These are phyloP conservation scores for Puma concolor DNA, from an alignment of 2,113 vertebrate species.

Conservation along the genomic window DNA sequence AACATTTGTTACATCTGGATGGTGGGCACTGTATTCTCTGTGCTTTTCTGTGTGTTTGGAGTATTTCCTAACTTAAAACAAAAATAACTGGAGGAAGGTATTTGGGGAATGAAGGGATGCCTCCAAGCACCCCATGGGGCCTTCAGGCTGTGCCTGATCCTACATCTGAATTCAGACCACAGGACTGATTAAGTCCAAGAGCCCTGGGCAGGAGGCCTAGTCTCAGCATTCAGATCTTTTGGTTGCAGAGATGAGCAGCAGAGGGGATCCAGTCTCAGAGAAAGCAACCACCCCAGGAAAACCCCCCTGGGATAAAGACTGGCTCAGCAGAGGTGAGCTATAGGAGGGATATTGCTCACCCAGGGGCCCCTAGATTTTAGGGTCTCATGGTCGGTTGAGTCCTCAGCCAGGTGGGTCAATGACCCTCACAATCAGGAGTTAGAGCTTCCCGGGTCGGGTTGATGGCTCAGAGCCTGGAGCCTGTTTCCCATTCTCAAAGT, in stretches of 20 bases:
- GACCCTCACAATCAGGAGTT: too few relatives aligned
- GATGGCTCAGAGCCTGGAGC: too few relatives aligned
- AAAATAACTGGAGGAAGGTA: background rate
- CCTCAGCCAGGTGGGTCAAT: too few relatives aligned
- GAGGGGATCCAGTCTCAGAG: background rate
- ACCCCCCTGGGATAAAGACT: background rate
- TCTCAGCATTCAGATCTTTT: background rate
- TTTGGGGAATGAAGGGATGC: background rate
- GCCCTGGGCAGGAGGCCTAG: too few relatives aligned
- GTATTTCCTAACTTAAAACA: background rate
- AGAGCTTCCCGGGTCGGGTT: too few relatives aligned
- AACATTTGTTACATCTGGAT: background rate
- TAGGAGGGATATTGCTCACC: too few relatives aligned
- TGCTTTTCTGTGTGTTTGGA: background rate
- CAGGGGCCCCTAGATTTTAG: too few relatives aligned
- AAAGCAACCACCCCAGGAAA: too few relatives aligned
- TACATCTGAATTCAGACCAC: background rate
- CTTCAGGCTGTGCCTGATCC: background rate
- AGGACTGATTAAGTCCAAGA: too few relatives aligned
- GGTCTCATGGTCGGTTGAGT: too few relatives aligned
- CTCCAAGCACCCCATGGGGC: background rate
- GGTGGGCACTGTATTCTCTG: background rate
- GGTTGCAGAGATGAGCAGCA: background rate
- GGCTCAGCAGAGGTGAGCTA: background rate
- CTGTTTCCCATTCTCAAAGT: too few relatives aligned